phyloP scores from a whole-genome alignment of 2,113 vertebrate species.

The Cichladusa arquata region DNA sequence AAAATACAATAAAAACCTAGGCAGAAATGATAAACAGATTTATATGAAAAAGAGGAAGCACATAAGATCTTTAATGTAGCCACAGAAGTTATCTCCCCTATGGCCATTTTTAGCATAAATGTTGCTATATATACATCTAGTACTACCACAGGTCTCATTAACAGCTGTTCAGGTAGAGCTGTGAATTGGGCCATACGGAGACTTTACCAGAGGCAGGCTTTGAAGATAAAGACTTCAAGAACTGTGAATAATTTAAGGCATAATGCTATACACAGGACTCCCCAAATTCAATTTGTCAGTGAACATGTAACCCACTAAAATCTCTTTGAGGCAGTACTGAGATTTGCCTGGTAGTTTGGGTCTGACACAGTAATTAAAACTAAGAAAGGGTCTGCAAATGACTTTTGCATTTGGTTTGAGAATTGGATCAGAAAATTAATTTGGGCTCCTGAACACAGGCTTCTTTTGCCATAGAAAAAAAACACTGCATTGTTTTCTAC shows the following conservation, averaged over 20 bases:
- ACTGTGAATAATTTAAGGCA: not conserved
- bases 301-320: not conserved
- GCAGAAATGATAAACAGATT: not conserved
- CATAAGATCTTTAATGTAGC: not conserved
- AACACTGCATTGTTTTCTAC: not conserved
- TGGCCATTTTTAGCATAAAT: not conserved
- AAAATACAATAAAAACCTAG: not conserved
- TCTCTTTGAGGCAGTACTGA: not conserved
- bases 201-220: not conserved
- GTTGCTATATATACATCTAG: not conserved
- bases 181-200: not conserved
- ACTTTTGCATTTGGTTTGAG: not conserved
- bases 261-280: not conserved
- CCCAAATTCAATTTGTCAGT: not conserved
- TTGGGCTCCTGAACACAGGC: not conserved
- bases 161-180: slow-evolving; percentile 1
- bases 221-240: not conserved
- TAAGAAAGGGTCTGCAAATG: not conserved
- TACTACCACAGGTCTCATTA: not conserved
- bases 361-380: not conserved
- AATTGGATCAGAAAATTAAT: not conserved
- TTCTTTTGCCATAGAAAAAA: not conserved
- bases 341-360: not conserved
- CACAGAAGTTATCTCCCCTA: not conserved
- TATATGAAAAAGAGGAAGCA: not conserved